Evolutionary conservation across 2,888 invertebrate genomes (phyloP), one percentile per base, ranked within the genome.

Genomic region (Andrena trimmerana): DNA sequence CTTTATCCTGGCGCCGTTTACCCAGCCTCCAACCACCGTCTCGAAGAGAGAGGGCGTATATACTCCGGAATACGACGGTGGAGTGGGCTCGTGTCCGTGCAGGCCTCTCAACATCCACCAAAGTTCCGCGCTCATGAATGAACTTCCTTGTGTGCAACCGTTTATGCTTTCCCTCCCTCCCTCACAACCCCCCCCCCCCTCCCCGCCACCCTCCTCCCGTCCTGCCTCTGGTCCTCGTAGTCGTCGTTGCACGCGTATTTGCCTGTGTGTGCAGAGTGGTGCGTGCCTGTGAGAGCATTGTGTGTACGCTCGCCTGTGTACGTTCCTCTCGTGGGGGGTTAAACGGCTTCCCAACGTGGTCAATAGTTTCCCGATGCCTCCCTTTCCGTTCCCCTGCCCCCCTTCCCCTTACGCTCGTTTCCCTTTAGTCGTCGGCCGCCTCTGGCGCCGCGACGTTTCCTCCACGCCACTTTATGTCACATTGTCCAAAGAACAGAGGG

Each of bases 311-410:
- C 42, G 24, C 52, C 33, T 83, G 33, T 63, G 50, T 68, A 42
- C 68, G 72, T 27, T 67, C 60, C 73, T 74, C 76, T 73, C 86
- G 83, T 78, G 85, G 89, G 89, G 91, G 91, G 88, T 92, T 90
- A 89, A 91, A 90, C 90, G 90, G 90, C 89, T 91, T 88, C 88
- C 88, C 90, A 84, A 82, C 90, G 80, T 88, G 92, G 92, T 92
- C 93, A 93, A 93, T 92, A 92, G 91, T 93, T 93, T 92, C 88
- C 88, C 92, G 87, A 91, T 92, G 86, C 87, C 85, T 86, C 79
- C 83, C 72, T 80, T 81, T 76, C 74, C 54, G 76, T 79, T 62
- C 84, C 80, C 59, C 73, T 54, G 65, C 65, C 67, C 72, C 68
- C 59, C 42, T 73, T 20, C 20, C 52, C 73, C 63, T 74, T 74